These are phyloP conservation scores for Peromyscus aztecus DNA, from an alignment of 2,797 vertebrate genomes.

Conservation along the genomic window DNA sequence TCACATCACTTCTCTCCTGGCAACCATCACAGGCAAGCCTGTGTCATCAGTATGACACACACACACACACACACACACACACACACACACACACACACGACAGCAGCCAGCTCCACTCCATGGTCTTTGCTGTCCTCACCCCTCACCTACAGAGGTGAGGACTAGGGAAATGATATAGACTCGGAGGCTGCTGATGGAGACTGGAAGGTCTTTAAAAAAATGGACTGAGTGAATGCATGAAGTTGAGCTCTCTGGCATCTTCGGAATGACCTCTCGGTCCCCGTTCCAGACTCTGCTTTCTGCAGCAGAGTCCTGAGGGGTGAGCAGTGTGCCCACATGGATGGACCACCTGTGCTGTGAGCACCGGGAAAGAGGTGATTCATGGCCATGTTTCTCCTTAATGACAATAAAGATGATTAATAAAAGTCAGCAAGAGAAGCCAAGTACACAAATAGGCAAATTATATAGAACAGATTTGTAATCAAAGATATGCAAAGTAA, in stretches of 20 bases:
- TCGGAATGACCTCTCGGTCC: background rate
- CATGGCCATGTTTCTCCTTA: background rate
- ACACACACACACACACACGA: background rate
- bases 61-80: rapidly evolving
- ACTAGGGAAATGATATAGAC: background rate
- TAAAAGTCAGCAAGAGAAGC: constrained; percentile 1
- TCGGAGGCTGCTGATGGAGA: background rate
- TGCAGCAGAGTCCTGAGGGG: background rate
- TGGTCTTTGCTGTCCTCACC: too few relatives aligned
- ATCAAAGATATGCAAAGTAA: constrained; percentile 61
- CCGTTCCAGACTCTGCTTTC: background rate
- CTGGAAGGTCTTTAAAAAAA: background rate
- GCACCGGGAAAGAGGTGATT: background rate
- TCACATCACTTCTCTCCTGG: rapidly evolving
- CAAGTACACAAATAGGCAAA: background rate
- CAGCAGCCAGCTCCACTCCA: rapidly evolving
- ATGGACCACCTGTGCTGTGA: background rate
- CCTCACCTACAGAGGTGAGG: background rate
- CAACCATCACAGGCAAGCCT: rapidly evolving
- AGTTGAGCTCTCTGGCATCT: background rate
- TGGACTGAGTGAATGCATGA: background rate
- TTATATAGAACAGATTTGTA: constrained; percentile 35
- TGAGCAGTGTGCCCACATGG: background rate
- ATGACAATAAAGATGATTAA: constrained; percentile 26
- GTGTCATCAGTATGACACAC: background rate